Evolutionary conservation across 2,113 vertebrate species (phyloP).

Genomic region (Aythya baeri): DNA sequence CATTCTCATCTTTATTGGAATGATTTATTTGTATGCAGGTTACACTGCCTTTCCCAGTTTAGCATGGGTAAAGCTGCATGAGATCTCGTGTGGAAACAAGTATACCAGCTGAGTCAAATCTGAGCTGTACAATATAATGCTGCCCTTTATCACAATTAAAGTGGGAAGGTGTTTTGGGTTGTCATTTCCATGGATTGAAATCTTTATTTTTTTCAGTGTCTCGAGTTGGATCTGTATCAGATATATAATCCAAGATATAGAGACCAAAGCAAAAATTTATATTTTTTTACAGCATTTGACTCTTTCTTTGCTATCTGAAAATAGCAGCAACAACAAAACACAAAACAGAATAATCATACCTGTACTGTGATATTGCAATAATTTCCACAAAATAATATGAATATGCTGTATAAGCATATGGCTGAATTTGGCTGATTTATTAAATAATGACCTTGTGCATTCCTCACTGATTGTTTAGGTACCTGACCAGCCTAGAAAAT

Average conservation of each 20-base stretch:
- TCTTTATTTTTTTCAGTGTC: background rate
- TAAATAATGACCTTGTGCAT: background rate
- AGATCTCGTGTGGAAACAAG: background rate
- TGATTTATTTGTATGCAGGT: background rate
- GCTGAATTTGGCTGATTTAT: background rate
- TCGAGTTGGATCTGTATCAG: background rate
- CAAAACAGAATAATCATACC: background rate
- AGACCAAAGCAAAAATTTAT: background rate
- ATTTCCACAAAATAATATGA: background rate
- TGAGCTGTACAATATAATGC: background rate
- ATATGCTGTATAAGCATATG: background rate
- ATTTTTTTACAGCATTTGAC: background rate
- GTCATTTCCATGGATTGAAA: background rate
- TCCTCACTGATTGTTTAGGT: background rate
- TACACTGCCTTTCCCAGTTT: background rate
- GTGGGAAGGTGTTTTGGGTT: background rate
- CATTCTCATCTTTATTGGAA: background rate
- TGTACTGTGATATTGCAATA: background rate
- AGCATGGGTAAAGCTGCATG: background rate
- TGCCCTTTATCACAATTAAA: background rate
- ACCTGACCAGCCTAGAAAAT: background rate
- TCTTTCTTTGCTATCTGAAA: background rate
- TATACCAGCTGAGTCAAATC: background rate
- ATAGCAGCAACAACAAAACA: background rate
- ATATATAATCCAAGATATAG: background rate